Conservation (phyloP, 2,113 vertebrate species). For the Meles meles region DNA sequence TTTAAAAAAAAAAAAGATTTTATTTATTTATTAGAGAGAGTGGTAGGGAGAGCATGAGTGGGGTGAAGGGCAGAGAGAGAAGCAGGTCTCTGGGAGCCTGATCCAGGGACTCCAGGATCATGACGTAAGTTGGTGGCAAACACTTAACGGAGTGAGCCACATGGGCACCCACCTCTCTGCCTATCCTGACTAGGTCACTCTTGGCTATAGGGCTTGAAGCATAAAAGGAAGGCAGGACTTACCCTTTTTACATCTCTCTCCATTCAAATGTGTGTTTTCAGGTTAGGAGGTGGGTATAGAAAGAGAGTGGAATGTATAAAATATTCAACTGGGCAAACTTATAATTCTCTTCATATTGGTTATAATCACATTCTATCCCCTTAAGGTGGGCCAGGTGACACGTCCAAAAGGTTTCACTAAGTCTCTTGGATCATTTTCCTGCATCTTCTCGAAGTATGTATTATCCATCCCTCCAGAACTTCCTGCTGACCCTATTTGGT, state of each 20-base stretch:
- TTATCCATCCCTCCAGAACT: neutral
- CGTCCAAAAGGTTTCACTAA: neutral
- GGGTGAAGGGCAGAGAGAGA: neutral
- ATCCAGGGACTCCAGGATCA: neutral
- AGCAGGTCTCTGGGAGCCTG: neutral
- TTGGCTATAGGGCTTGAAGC: neutral
- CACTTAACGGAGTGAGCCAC: neutral
- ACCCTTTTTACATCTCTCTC: neutral
- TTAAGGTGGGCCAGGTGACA: neutral
- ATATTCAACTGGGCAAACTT: neutral
- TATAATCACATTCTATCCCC: neutral
- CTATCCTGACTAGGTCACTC: neutral
- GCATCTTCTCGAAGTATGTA: neutral
- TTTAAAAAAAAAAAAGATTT: neutral
- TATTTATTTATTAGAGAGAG: neutral
- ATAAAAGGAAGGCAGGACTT: neutral
- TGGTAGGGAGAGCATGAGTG: neutral
- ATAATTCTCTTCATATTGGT: neutral
- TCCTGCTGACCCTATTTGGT: neutral
- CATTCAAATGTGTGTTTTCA: neutral
- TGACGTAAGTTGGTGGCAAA: neutral
- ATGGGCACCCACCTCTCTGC: neutral
- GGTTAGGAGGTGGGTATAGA: neutral
- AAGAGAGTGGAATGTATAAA: neutral
- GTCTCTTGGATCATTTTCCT: neutral